phyloP scores from a whole-genome alignment of 2,113 vertebrate species.

The Dipodomys stephensi region DNA sequence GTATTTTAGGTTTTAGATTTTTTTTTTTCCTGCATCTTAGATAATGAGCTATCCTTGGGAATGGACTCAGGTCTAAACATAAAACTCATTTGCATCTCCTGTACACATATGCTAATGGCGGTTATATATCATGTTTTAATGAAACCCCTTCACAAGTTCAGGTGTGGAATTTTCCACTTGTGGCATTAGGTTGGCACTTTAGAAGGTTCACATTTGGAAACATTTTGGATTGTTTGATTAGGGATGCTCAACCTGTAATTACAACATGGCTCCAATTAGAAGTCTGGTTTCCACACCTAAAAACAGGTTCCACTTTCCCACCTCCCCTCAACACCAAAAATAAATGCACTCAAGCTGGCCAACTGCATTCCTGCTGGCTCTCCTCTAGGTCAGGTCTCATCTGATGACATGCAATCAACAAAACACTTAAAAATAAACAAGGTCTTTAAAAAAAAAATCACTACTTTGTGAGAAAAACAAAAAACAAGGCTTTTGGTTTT shows the following conservation, averaged over 20 bases:
- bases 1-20: neutral
- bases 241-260: slow-evolving; percentile 25
- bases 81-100: neutral
- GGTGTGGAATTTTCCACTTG: neutral
- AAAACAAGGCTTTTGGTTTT: neutral
- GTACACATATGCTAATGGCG: neutral
- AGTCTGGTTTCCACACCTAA: slow-evolving; percentile 29
- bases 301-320: slow-evolving; percentile 34
- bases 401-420: slow-evolving; percentile 25
- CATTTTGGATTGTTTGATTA: slow-evolving; percentile 1
- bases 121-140: neutral
- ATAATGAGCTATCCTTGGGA: neutral
- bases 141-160: neutral
- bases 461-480: neutral
- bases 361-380: neutral
- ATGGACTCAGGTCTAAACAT: neutral
- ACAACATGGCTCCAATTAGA: slow-evolving; percentile 7
- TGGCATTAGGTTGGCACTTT: neutral
- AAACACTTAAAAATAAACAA: neutral
- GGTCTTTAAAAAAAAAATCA: neutral
- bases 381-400: neutral
- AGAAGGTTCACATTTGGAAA: slow-evolving; percentile 15
- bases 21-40: neutral
- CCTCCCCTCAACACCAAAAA: slow-evolving; percentile 10
- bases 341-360: neutral